Evolutionary conservation across 2,113 vertebrate species (phyloP), one percentile per base, ranked within the genome.

Genomic region (Motacilla tschutschensis): DNA sequence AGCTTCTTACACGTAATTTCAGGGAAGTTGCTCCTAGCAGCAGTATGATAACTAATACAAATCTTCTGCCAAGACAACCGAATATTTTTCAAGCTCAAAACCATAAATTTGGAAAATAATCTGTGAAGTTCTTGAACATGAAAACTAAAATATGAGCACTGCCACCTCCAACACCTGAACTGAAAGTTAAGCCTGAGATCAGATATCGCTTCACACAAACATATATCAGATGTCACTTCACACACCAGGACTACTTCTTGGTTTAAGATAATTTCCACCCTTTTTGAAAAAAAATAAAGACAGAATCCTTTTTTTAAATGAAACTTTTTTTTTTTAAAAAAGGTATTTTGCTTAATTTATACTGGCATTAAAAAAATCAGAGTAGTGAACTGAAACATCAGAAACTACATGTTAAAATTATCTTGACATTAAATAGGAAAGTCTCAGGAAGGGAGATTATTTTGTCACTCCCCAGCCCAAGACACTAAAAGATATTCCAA

Each of bases 271-370:
- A 67, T 19, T 36, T 47, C 41, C 25, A 44, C 0, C 1, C 24
- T n/a, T 79, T 51, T 19, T 8, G 8, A 28, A 53, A 40, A 54
- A 55, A 50, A 25, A 65, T 11, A 7, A 21, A 40, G 14, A 10
- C 0, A 6, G 9, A 9, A 18, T 35, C 35, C 5, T 4, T 14
- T 29, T 53, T 33, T 41, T 6, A 43, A 31, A 47, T 17, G 0
- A 76, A 69, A 28, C 16, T 63, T 53, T 19, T 47, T 29, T n/a
- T 26, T 29, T n/a, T 26, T 2, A 8, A 14, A 41, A 21, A 19
- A 31, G 2, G 4, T 21, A 51, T 12, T 75, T 46, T 31, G 14
- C 14, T 55, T 63, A 47, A 36, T 40, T 79, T 63, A 59, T 12
- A 15, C 3, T 36, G 3, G 4, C 9, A 47, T 50, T 8, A 74